Conservation (phyloP, 2,888 invertebrate species). For the Melieria picta region DNA sequence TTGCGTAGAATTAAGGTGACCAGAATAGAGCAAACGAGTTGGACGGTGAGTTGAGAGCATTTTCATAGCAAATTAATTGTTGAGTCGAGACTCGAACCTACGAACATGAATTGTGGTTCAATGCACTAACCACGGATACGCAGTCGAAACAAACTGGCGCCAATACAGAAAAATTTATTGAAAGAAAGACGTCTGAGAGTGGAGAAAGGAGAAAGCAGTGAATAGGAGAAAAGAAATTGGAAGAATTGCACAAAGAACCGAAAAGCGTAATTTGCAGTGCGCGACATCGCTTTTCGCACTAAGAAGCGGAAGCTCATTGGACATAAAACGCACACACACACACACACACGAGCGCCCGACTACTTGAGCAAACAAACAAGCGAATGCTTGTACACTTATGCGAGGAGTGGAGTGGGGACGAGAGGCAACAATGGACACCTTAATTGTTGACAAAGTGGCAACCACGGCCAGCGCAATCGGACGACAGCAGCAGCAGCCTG, state of each 20-base stretch:
- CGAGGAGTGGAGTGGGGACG: background rate
- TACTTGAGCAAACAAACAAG: slow-evolving; percentile 2
- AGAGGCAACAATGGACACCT: slow-evolving; percentile 24
- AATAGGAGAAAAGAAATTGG: too few species aligned
- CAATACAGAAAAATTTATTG: too few species aligned
- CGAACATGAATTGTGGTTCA: too few species aligned
- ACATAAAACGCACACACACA: slow-evolving; percentile 17
- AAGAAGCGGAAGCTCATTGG: slow-evolving; percentile 37
- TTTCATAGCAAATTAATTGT: too few species aligned
- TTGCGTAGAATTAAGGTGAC: too few species aligned
- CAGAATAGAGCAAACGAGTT: too few species aligned
- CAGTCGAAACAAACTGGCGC: too few species aligned
- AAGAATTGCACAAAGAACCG: background rate
- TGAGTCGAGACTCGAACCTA: too few species aligned
- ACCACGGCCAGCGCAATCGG: slow-evolving; percentile 34
- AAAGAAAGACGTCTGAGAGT: too few species aligned
- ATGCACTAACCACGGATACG: too few species aligned
- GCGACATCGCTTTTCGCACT: background rate
- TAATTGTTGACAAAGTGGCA: slow-evolving; percentile 35
- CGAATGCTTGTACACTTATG: slow-evolving; percentile 1
- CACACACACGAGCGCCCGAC: slow-evolving; percentile 5
- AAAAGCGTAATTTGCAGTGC: background rate
- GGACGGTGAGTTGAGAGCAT: too few species aligned
- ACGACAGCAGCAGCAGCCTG: slow-evolving; percentile 5
- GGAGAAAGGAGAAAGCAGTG: too few species aligned